Evolutionary conservation across 2,113 vertebrate genomes (phyloP).

Genomic region (Gasterosteus aculeatus): DNA sequence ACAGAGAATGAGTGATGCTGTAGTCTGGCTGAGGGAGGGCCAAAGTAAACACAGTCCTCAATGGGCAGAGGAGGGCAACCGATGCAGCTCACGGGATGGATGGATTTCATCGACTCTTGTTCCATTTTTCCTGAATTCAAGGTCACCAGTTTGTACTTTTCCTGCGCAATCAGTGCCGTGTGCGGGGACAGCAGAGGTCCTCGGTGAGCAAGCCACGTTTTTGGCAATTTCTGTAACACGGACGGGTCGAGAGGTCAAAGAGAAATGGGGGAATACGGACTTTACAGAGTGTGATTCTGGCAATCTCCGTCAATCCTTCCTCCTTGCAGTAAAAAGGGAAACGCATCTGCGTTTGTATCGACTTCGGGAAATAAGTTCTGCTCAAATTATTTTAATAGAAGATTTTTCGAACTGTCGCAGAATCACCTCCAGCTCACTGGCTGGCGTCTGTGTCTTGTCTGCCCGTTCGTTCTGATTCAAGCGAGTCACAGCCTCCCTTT

Average conservation of each 20-base stretch:
- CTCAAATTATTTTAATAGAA: constrained; percentile 29
- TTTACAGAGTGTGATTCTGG: not conserved
- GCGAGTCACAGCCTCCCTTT: constrained; percentile 51
- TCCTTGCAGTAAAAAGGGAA: not conserved
- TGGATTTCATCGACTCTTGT: constrained; percentile 48
- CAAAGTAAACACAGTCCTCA: constrained; percentile 64
- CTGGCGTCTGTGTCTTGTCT: constrained; percentile 30
- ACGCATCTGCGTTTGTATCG: not conserved
- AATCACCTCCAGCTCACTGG: constrained; percentile 18
- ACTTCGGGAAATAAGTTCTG: not conserved
- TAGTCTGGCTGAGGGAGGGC: constrained; percentile 53
- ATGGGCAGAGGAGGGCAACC: constrained; percentile 51
- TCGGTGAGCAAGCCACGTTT: constrained; percentile 16
- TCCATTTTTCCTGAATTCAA: constrained; percentile 42
- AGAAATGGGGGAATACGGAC: not conserved
- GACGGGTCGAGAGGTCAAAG: not conserved
- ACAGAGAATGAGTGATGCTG: constrained; percentile 83
- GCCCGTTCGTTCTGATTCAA: constrained; percentile 41
- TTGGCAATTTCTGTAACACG: not conserved
- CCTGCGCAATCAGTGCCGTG: constrained; percentile 7
- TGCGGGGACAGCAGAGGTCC: constrained; percentile 18
- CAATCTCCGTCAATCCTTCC: not conserved
- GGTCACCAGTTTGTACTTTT: constrained; percentile 34
- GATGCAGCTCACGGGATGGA: constrained; percentile 35
- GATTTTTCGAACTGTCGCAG: not conserved